Percentiles rank a stretch among this genome's conserved stretches.
Evolutionary conservation across 2,888 invertebrate species (phyloP).

Genomic region (Apamea anceps): DNA sequence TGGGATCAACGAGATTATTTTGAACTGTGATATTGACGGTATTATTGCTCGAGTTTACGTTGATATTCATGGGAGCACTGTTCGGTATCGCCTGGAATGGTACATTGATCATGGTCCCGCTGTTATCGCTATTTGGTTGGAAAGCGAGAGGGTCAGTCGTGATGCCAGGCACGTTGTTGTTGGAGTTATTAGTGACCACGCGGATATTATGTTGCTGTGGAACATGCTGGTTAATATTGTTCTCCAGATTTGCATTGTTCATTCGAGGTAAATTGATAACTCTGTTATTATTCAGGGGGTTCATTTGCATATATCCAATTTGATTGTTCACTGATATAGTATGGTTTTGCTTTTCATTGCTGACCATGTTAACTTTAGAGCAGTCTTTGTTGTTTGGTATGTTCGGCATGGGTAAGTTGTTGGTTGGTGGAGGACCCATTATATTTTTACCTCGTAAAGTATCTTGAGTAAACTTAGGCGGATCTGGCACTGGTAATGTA

Average conservation of each 20-base stretch:
- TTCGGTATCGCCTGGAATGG: constrained; percentile 89
- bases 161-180: constrained; percentile 79
- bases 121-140: constrained; percentile 85
- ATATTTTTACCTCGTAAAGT: constrained; percentile 84
- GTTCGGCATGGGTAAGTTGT: constrained; percentile 79
- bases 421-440: constrained; percentile 81
- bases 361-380: constrained; percentile 83
- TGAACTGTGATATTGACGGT: constrained; percentile 88
- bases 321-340: constrained; percentile 86
- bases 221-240: constrained; percentile 83
- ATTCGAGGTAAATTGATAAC: constrained; percentile 87
- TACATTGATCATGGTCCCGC: constrained; percentile 87
- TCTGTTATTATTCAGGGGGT: constrained; percentile 85
- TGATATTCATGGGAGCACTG: constrained; percentile 89
- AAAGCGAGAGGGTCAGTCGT: constrained; percentile 81
- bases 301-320: constrained; percentile 88
- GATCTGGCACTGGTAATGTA: constrained; percentile 80
- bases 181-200: constrained; percentile 85
- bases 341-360: constrained; percentile 85
- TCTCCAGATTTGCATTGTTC: constrained; percentile 81
- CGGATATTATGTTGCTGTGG: constrained; percentile 87
- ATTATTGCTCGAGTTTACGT: constrained; percentile 88
- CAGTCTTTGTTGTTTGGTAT: constrained; percentile 82
- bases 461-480: constrained; percentile 84
- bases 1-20: constrained; percentile 88